Evolutionary conservation across 2,113 vertebrate species (phyloP).

Genomic region (Oryctolagus cuniculus): DNA sequence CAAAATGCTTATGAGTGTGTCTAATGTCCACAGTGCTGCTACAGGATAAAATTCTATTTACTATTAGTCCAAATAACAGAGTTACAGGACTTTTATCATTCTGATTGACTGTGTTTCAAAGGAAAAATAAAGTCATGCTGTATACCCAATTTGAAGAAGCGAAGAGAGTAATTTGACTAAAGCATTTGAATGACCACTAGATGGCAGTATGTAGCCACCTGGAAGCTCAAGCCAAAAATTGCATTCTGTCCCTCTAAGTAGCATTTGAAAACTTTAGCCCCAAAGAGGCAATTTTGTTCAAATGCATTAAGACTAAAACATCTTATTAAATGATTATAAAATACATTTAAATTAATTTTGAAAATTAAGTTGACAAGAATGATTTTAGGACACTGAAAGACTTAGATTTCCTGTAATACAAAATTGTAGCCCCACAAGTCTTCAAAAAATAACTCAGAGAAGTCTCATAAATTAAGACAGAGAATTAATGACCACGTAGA

Average conservation of each 20-base stretch:
- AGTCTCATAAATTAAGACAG: slow-evolving; percentile 79
- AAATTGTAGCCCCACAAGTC: slow-evolving; percentile 54
- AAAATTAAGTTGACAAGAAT: slow-evolving; percentile 62
- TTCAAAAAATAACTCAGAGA: slow-evolving; percentile 82
- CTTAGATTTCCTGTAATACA: slow-evolving; percentile 75
- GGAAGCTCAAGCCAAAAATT: not conserved
- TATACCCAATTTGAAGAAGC: slow-evolving; percentile 48
- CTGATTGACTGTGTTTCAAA: slow-evolving; percentile 47
- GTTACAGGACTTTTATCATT: slow-evolving; percentile 39
- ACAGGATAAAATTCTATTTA: slow-evolving; percentile 71
- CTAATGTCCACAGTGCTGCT: slow-evolving; percentile 19
- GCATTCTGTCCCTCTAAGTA: not conserved
- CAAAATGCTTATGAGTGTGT: slow-evolving; percentile 49
- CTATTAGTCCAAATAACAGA: slow-evolving; percentile 73
- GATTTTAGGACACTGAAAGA: slow-evolving; percentile 68
- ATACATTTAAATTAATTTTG: slow-evolving; percentile 72
- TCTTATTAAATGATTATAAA: slow-evolving; percentile 71
- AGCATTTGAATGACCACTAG: slow-evolving; percentile 80
- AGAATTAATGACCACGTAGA: slow-evolving; percentile 80
- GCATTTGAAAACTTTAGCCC: slow-evolving; percentile 49
- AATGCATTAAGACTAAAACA: slow-evolving; percentile 60
- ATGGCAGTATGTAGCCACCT: slow-evolving; percentile 83
- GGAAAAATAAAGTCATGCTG: slow-evolving; percentile 24
- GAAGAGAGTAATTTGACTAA: slow-evolving; percentile 61
- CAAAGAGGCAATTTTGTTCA: slow-evolving; percentile 72